Evolutionary conservation across 2,113 vertebrate genomes (phyloP), one percentile per base, ranked within the genome.

Genomic region (Cephalopterus ornatus): DNA sequence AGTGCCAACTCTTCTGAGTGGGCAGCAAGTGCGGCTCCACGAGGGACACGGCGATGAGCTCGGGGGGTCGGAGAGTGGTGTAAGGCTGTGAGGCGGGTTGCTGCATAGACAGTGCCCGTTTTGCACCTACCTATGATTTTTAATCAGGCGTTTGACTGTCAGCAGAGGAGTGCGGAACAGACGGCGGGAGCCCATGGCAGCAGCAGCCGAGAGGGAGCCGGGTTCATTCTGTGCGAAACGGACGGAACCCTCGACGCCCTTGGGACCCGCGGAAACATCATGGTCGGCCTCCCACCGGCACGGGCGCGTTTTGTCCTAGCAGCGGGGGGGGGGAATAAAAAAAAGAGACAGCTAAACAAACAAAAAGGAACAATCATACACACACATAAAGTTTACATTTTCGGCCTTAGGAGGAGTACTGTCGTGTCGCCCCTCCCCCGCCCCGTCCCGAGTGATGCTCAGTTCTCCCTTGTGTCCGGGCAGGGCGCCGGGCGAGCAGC

Each of bases 171-270:
- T 7, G n/a, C 28, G 12, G 5, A 12, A 28, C n/a, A 8, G 65
- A 2, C 18, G 32, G 39, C 10, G 11, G 30, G 24, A 56, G 67
- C 39, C 21, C 68, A 0, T 2, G 41, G n/a, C 59, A 67, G 56
- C 52, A 13, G 15, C 47, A 2, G 35, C 30, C 3, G 17, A 2
- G 2, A 6, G 6, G 33, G 5, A 39, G 9, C 4, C 11, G 21
- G 4, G 4, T 6, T 39, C 7, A 9, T 18, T 66, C 32, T 33
- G 26, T 63, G 33, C 23, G 1, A 23, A 35, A 23, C 1, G 26
- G 20, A 32, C 3, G 1, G 76, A 52, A 12, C 13, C 12, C 6
- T 59, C 24, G 33, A 35, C 6, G 3, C 12, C 24, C 12, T 21
- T 5, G 78, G 11, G 32, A 92, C 27, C 27, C 8, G 3, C 63